Base-by-base conservation (phyloP, 2,113 vertebrate genomes). In the Indicator maculatus region DNA sequence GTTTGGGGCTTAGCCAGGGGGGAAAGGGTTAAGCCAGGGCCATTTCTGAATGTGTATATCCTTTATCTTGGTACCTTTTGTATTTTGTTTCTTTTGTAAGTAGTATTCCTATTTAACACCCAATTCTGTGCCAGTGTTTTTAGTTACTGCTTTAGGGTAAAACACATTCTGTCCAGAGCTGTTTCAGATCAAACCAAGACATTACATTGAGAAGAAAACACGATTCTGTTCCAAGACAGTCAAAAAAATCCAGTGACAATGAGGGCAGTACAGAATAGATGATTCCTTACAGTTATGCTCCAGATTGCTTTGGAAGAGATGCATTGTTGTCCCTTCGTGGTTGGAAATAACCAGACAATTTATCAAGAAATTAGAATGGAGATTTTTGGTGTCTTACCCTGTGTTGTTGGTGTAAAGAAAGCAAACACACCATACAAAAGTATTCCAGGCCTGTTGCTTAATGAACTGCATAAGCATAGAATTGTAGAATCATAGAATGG, bases 391-490 rank as follows among this genome's bases (percentile, higher is more conserved):
- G 16, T 84, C 63, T 80, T 90, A 93, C 93, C 55, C 45, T 88
- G 66, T 87, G 15, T 39, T 1, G 0, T 33, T 95, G 58, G 31
- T 83, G 15, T 79, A 89, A 90, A 60, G 33, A 82, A 56, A 63
- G 50, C 88, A 71, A 77, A 97, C 88, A 52, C 60, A 52, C 31
- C 74, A 78, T 89, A 55, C 95, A 93, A 94, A 91, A 8, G 47
- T 83, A 76, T 52, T 81, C 61, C 81, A 76, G 60, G 45, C 39
- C 60, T 71, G 52, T 21, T 87, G 85, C 56, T 92, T 83, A 83
- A 93, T 83, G 39, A 93, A 76, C 39, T 90, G 45, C 70, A 65
- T 47, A 47, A 47, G 19, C 47, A 16, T 16, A 44, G 41, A 21
- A 47, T 5, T 47, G 47, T 47, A 47, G 47, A 47, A 21, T 47